Evolutionary conservation across 1,140 invertebrate species (phyloP).

Genomic region (Micrasema minimum): DNA sequence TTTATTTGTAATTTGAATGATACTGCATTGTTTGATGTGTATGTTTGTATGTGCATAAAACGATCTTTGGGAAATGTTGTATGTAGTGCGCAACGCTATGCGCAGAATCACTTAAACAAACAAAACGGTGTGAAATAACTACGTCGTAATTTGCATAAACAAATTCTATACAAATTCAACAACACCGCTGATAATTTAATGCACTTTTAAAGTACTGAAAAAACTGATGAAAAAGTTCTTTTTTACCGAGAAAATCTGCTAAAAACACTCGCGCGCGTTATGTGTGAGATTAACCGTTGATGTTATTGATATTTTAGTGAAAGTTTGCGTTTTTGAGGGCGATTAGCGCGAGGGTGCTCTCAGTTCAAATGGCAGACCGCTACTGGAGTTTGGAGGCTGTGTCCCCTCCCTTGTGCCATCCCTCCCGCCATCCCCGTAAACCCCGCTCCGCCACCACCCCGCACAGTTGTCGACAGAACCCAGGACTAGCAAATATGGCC

Average conservation of each 20-base stretch:
- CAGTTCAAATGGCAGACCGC: conserved; percentile 41
- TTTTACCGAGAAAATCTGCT: background rate
- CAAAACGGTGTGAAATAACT: background rate
- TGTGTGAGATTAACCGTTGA: background rate
- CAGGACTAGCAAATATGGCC: background rate
- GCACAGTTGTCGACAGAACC: background rate
- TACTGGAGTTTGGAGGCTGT: conserved; percentile 49
- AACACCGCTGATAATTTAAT: background rate
- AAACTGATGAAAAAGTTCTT: background rate
- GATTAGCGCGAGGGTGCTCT: conserved; percentile 19
- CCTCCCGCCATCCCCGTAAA: background rate
- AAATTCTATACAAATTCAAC: background rate
- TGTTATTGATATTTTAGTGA: conserved; percentile 1
- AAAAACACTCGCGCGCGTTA: conserved; percentile 1
- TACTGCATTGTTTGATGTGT: too few species aligned
- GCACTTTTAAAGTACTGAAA: background rate
- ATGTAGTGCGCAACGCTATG: conserved; percentile 13
- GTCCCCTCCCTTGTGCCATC: conserved; percentile 9
- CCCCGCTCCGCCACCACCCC: background rate
- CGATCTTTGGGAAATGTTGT: too few species aligned
- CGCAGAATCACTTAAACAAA: conserved; percentile 17
- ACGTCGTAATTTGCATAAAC: conserved; percentile 25
- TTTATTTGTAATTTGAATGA: too few species aligned
- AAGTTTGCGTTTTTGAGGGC: conserved; percentile 29
- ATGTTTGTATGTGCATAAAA: too few species aligned